A percentile compares a stretch with the other conserved stretches of the same genome.
Conservation (phyloP, 2,888 invertebrate genomes). For the Phyllotreta striolata region DNA sequence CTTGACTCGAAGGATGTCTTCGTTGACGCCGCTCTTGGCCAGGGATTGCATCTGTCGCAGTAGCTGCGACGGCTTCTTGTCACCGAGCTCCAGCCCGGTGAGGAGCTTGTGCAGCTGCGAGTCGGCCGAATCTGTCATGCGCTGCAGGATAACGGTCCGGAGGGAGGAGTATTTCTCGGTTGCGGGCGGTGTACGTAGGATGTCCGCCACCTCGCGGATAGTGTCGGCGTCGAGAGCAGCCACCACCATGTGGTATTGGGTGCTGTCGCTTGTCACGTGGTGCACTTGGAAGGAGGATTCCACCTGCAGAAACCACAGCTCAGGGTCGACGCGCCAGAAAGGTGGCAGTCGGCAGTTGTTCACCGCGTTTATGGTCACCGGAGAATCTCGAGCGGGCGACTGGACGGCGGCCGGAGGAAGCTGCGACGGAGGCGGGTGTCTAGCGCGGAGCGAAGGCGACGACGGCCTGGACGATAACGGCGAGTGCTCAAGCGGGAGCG, state of each 20-base stretch:
- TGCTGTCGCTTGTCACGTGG: not conserved
- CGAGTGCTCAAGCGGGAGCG: too few species aligned
- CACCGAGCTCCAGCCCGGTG: slow-evolving; percentile 1
- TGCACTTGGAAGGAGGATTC: not conserved
- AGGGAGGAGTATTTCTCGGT: too few species aligned
- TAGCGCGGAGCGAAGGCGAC: too few species aligned
- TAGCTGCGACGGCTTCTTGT: too few species aligned
- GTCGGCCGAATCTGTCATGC: not conserved
- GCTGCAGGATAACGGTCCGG: not conserved
- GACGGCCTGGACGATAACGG: too few species aligned
- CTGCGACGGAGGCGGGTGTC: too few species aligned
- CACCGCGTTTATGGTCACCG: too few species aligned
- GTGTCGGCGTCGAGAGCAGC: not conserved
- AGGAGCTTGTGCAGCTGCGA: not conserved
- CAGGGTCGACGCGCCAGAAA: not conserved
- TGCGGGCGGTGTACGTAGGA: not conserved
- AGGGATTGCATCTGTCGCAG: not conserved
- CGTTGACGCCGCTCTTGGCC: not conserved
- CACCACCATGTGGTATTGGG: not conserved
- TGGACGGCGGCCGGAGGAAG: too few species aligned
- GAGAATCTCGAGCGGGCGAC: too few species aligned
- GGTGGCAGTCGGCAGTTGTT: not conserved
- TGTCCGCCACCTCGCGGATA: slow-evolving; percentile 1
- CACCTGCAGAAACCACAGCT: slow-evolving; percentile 2
- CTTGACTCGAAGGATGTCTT: not conserved